Percentiles rank a stretch among this genome's conserved stretches.
These are phyloP conservation scores for Andrena bucephala DNA, from an alignment of 2,888 invertebrate genomes.

Conservation along the genomic window DNA sequence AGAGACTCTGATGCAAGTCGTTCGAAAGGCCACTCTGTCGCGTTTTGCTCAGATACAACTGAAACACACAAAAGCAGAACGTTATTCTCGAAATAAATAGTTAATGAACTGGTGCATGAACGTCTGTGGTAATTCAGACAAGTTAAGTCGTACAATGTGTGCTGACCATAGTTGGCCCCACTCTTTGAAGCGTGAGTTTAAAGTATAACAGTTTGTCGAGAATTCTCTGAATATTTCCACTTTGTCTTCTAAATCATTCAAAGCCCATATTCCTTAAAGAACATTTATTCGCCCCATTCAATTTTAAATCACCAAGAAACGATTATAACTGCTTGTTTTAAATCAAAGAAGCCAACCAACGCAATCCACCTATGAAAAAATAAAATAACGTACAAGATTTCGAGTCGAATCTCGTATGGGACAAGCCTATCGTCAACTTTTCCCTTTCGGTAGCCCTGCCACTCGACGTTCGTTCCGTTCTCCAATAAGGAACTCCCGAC, in stretches of 20 bases:
- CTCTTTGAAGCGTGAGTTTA: too few species aligned
- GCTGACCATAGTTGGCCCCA: too few species aligned
- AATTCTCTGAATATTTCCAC: background rate
- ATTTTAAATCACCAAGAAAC: background rate
- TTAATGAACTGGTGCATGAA: too few species aligned
- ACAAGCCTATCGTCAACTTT: background rate
- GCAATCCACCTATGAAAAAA: background rate
- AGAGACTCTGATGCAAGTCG: conserved; percentile 75
- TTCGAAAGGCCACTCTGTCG: conserved; percentile 76
- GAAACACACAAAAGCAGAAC: conserved; percentile 35
- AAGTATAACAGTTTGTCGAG: too few species aligned
- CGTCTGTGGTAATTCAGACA: too few species aligned
- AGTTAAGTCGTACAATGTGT: too few species aligned
- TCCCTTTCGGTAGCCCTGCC: conserved; percentile 13
- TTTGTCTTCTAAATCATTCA: background rate
- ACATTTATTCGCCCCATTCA: too few species aligned
- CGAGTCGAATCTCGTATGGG: background rate
- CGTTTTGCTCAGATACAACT: conserved; percentile 82
- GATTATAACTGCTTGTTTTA: background rate
- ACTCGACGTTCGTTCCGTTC: conserved; percentile 55
- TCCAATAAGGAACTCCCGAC: conserved; percentile 77
- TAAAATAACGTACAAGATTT: conserved; percentile 11
- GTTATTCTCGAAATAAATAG: conserved; percentile 9
- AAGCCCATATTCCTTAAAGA: background rate
- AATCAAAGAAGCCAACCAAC: background rate